Percentiles rank a stretch among this genome's conserved stretches.
Evolutionary conservation across 37 sponge, comb jelly and placozoan species (phyloP).

Genomic region (Spongilla lacustris): DNA sequence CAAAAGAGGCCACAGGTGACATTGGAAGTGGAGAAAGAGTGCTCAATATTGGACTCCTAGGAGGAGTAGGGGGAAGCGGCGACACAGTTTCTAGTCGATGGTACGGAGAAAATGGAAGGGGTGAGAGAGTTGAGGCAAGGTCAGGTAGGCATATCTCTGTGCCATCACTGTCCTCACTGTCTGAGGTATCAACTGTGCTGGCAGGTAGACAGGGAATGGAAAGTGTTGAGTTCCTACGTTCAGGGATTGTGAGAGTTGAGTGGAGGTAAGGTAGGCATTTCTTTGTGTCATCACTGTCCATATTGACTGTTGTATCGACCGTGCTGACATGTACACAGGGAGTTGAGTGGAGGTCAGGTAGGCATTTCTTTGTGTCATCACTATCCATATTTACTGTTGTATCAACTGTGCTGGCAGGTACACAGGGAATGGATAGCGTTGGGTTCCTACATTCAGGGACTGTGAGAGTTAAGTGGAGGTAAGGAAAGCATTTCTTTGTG

Average conservation of each 20-base stretch:
- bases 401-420: too few relatives aligned
- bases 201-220: background rate
- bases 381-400: too few relatives aligned
- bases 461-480: too few relatives aligned
- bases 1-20: background rate
- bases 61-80: background rate
- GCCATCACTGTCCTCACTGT: background rate
- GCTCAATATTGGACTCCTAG: background rate
- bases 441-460: too few relatives aligned
- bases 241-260: background rate
- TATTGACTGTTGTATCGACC: too few relatives aligned
- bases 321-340: too few relatives aligned
- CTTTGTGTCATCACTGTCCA: too few relatives aligned
- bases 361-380: too few relatives aligned
- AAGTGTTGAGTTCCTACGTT: background rate
- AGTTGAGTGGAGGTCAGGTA: too few relatives aligned
- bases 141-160: background rate
- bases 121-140: background rate
- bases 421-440: too few relatives aligned
- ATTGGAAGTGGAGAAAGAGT: background rate
- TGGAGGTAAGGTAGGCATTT: too few relatives aligned
- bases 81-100: background rate
- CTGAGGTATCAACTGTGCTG: background rate
- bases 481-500: too few relatives aligned
- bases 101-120: background rate